Evolutionary conservation across 2,888 invertebrate species (phyloP), one percentile per base, ranked within the genome.

Genomic region (Ormia ochracea): DNA sequence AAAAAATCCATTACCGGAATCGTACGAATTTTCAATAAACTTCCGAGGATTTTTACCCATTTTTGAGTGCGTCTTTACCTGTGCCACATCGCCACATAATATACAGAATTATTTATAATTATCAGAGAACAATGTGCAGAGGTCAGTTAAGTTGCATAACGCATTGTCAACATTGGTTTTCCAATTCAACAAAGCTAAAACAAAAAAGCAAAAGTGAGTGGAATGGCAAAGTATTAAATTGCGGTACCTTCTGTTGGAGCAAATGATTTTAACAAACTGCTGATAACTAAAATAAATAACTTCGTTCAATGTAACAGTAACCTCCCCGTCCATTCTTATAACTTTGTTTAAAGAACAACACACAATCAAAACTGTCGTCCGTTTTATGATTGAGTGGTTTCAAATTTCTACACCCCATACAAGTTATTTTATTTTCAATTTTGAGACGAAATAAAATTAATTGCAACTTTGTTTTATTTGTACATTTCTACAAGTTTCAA

Each of bases 271-370:
- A 58, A 65, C 43, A 70, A 77, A 68, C 68, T 68, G 78, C 78
- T 78, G 78, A 78, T 72, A n/a, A n/a, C n/a, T n/a, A n/a, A n/a
- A n/a, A n/a, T n/a, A 78, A 78, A 78, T 59, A 61, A 61, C 38
- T 72, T 73, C 56, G 23, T 59, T 33, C 14, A 63, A 28, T 31
- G 19, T 31, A 48, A 63, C 48, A 56, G 26, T 28, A 10, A 48
- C 43, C 21, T 45, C 7, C 59, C 41, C 38, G 19, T 26, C 17
- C 10, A 45, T 45, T 45, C n/a, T n/a, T n/a, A n/a, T n/a, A n/a
- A n/a, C n/a, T n/a, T 23, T 45, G 10, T n/a, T 7, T 1, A 21
- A 14, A 12, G 3, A 28, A 21, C 12, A 14, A n/a, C 23, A 12
- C 14, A 10, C 52, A 23, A 6, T 52, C 10, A 21, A 21, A 43